phyloP scores from a whole-genome alignment of 2,888 invertebrate genomes.

The Drosophila heteroneura region DNA sequence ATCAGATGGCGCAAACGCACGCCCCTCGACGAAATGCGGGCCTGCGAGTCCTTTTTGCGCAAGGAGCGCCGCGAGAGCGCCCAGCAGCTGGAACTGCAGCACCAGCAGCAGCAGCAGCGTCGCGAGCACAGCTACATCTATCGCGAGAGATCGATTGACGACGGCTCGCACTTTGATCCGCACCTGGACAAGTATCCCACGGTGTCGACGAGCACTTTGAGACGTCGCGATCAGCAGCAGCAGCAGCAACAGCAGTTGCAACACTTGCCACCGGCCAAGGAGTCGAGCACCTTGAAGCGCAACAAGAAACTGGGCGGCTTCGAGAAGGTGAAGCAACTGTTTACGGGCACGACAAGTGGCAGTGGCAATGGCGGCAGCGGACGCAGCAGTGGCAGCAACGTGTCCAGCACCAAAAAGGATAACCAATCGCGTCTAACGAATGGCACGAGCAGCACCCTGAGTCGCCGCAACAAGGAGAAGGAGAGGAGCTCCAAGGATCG shows the following conservation, averaged over 20 bases:
- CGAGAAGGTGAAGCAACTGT: constrained; percentile 92
- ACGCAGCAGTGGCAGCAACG: constrained; percentile 81
- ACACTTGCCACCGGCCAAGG: constrained; percentile 31
- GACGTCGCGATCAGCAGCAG: constrained; percentile 72
- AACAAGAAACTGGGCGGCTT: constrained; percentile 90
- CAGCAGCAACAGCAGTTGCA: constrained; percentile 15
- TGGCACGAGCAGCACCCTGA: constrained; percentile 82
- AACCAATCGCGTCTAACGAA: constrained; percentile 63
- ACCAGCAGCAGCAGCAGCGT: constrained; percentile 76
- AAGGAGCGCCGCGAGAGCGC: constrained; percentile 91
- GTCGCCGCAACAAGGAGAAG: constrained; percentile 81
- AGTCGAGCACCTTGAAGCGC: constrained; percentile 82
- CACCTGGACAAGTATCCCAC: constrained; percentile 87
- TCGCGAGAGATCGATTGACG: constrained; percentile 88
- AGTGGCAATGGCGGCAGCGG: constrained; percentile 88
- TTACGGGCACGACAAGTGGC: constrained; percentile 87
- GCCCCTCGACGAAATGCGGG: constrained; percentile 89
- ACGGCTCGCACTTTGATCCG: constrained; percentile 89
- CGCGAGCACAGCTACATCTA: constrained; percentile 87
- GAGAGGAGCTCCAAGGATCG: constrained; percentile 66
- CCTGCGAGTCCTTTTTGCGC: constrained; percentile 89
- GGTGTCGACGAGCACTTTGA: constrained; percentile 85
- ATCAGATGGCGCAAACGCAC: constrained; percentile 85
- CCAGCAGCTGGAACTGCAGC: constrained; percentile 85
- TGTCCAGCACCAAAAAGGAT: constrained; percentile 72